Percentiles rank a stretch among this genome's conserved stretches.
phyloP scores from a whole-genome alignment of 1,140 invertebrate species.

The Adoxophyes honmai region DNA sequence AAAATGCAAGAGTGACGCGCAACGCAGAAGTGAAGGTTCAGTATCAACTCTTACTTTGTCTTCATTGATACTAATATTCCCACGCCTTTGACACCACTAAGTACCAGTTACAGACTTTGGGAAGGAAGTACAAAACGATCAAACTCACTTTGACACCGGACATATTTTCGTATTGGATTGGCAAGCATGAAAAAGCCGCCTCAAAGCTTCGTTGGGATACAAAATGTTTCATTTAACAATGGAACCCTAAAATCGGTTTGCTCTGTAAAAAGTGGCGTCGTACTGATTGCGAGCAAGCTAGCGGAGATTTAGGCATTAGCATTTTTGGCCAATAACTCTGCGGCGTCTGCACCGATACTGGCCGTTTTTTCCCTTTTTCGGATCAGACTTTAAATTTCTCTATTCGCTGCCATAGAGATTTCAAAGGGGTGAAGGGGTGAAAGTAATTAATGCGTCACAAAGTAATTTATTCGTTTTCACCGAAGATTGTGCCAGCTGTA shows the following conservation, averaged over 20 bases:
- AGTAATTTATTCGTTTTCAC: background rate
- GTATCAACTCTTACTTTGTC: background rate
- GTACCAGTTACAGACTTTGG: too few species aligned
- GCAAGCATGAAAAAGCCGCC: too few species aligned
- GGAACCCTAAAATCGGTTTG: conserved; percentile 35
- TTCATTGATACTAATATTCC: background rate
- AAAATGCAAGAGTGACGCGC: background rate
- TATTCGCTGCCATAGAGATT: conserved; percentile 40
- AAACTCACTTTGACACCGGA: too few species aligned
- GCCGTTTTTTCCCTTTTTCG: conserved; percentile 47
- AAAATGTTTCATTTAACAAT: background rate
- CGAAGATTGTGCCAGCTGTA: too few species aligned
- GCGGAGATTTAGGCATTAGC: conserved; percentile 70
- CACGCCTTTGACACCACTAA: too few species aligned
- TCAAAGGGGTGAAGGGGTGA: conserved; percentile 22
- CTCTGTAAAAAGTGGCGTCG: conserved; percentile 31
- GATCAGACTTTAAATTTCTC: conserved; percentile 68
- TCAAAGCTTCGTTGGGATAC: too few species aligned
- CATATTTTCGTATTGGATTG: too few species aligned
- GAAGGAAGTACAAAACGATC: too few species aligned
- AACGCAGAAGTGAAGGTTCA: background rate
- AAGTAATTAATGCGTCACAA: conserved; percentile 28
- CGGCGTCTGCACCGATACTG: conserved; percentile 61
- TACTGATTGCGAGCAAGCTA: conserved; percentile 45
- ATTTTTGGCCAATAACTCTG: conserved; percentile 76